A percentile compares a stretch with the other conserved stretches of the same genome.
These are phyloP conservation scores for Chrysogorgia sp. DNA, from an alignment of 92 coral and sea anemone species.

Conservation along the genomic window DNA sequence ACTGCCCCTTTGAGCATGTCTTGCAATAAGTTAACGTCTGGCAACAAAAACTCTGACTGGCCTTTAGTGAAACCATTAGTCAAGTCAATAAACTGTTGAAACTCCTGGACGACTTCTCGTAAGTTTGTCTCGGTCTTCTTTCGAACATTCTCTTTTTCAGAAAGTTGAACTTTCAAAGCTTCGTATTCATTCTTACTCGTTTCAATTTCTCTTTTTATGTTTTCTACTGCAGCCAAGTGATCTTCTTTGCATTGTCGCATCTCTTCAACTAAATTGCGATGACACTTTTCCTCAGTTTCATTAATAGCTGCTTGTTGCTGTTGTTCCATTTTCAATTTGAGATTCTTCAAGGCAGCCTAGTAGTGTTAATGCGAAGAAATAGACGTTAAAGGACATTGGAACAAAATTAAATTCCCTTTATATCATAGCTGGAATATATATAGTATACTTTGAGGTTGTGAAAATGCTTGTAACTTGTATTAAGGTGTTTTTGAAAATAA, in stretches of 20 bases:
- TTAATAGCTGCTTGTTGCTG: conserved; percentile 63
- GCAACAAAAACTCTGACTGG: conserved; percentile 77
- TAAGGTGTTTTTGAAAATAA: too few species aligned
- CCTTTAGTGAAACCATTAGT: conserved; percentile 86
- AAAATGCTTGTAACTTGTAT: too few species aligned
- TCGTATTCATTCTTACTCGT: conserved; percentile 56
- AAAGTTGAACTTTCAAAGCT: conserved; percentile 53
- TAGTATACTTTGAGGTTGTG: too few species aligned
- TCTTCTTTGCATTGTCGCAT: conserved; percentile 54
- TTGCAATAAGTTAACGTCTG: conserved; percentile 52
- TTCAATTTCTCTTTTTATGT: conserved; percentile 59
- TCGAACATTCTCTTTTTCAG: conserved; percentile 54
- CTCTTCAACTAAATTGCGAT: conserved; percentile 56
- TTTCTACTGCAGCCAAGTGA: conserved; percentile 64
- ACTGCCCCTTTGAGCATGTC: conserved; percentile 47
- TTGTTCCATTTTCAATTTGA: conserved; percentile 73
- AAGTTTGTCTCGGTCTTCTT: conserved; percentile 67
- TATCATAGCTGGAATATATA: too few species aligned
- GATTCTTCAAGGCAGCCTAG: conserved; percentile 77
- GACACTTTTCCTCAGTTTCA: conserved; percentile 68
- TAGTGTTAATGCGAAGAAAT: background rate
- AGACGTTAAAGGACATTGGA: too few species aligned
- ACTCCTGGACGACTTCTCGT: conserved; percentile 64
- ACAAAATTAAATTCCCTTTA: too few species aligned
- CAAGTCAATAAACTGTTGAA: conserved; percentile 84